Evolutionary conservation across 2,113 vertebrate species (phyloP), one percentile per base, ranked within the genome.

Genomic region (Sakesphorus luctuosus): DNA sequence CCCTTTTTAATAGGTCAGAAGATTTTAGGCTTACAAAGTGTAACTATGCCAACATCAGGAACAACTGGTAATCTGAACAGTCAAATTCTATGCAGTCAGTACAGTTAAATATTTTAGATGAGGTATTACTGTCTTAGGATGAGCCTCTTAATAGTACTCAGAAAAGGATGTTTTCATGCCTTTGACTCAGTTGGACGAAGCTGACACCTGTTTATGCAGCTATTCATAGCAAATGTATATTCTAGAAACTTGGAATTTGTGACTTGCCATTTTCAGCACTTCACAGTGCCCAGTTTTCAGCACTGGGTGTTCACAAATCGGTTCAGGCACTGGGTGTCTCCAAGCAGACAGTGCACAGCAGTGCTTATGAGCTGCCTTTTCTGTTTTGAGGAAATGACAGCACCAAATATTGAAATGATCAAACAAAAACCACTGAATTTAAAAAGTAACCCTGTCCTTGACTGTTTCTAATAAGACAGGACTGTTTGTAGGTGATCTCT

Each of bases 361-460:
- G 33, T 52, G 91, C 19, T 8, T 33, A 6, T 18, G 43, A 76
- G 71, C 18, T 35, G 62, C 29, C 33, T 73, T 90, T 67, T 43
- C 15, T 61, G 63, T 46, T 53, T 47, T 38, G 25, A 56, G 53
- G 47, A 68, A 73, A 65, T 36, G 23, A n/a, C 38, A 44, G 15
- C 86, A 71, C 21, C 66, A 52, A 58, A 66, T 90, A 73, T 38
- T 74, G 66, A 78, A 90, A 56, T 28, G 28, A 6, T 80, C 46
- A 33, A 59, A 23, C 20, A 35, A 18, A 89, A 71, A 47, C 61
- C 73, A 73, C 76, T 6, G 3, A 33, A 66, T 86, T 19, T 8
- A 1, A 63, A 67, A 71, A 23, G 13, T 5, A 78, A 35, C 21
- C 33, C 52, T 72, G 66, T 26, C 0, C 0, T 17, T 74, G 43